Percentiles rank a stretch among this genome's conserved stretches.
These are phyloP conservation scores for Synergus japonicus DNA, from an alignment of 2,888 invertebrate genomes.

Conservation along the genomic window DNA sequence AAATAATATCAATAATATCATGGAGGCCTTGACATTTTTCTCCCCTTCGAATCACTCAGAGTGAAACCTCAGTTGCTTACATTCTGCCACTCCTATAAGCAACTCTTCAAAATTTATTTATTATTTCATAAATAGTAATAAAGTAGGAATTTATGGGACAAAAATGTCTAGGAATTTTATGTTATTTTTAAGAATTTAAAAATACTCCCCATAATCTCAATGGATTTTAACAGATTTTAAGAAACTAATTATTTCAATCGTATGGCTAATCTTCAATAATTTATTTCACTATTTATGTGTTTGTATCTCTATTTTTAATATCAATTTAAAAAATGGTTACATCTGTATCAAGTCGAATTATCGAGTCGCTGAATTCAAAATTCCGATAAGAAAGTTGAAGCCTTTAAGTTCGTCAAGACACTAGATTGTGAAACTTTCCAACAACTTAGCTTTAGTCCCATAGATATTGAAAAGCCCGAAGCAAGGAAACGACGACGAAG, in stretches of 20 bases:
- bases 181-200: too few relatives aligned
- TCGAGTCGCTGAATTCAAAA: not conserved
- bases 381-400: not conserved
- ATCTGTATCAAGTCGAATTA: not conserved
- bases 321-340: too few relatives aligned
- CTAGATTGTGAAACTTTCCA: slow-evolving; percentile 17
- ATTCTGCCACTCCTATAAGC: not conserved
- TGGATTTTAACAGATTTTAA: too few relatives aligned
- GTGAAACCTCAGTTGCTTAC: not conserved
- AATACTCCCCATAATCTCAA: too few relatives aligned
- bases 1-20: slow-evolving; percentile 3
- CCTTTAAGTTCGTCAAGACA: slow-evolving; percentile 27
- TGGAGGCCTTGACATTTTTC: slow-evolving; percentile 15
- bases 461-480: slow-evolving; percentile 29
- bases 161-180: too few relatives aligned
- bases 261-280: too few relatives aligned
- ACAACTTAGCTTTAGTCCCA: slow-evolving; percentile 17
- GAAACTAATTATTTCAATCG: too few relatives aligned
- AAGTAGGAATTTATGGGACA: too few relatives aligned
- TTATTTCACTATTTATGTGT: too few relatives aligned
- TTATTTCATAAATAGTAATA: not conserved
- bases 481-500: slow-evolving; percentile 18
- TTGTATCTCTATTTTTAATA: too few relatives aligned
- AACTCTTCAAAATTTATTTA: not conserved
- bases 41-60: slow-evolving; percentile 11